Percentiles rank a stretch among this genome's conserved stretches.
Evolutionary conservation across 2,113 vertebrate genomes (phyloP).

Genomic region (Odocoileus virginianus): DNA sequence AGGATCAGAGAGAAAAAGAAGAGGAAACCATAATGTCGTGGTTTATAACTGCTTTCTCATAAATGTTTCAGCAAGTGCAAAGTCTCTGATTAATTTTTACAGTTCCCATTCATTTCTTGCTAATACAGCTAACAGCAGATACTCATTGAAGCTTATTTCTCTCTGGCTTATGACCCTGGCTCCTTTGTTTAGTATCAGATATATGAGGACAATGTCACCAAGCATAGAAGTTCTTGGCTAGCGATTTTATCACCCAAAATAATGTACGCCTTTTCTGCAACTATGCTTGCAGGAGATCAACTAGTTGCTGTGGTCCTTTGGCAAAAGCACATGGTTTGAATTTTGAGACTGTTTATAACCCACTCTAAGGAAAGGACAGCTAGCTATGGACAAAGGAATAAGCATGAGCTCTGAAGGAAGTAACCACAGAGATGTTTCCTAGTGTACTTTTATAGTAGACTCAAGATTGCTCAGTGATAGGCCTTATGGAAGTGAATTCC

Average conservation of each 20-base stretch:
- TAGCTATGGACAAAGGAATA: background rate
- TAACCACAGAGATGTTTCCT: background rate
- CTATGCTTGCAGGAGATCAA: background rate
- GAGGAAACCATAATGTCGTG: background rate
- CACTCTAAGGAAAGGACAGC: background rate
- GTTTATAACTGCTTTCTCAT: background rate
- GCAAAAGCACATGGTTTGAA: background rate
- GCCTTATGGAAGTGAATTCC: background rate
- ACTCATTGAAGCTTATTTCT: background rate
- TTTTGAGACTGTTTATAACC: background rate
- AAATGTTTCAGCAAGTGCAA: background rate
- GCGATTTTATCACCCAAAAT: background rate
- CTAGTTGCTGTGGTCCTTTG: background rate
- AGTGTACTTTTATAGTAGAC: background rate
- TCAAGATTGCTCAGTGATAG: background rate
- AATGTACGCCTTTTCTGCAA: background rate
- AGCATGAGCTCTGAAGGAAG: background rate
- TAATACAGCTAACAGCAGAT: background rate
- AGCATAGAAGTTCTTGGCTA: background rate
- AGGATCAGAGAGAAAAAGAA: background rate
- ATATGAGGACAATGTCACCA: background rate
- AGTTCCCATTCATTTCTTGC: background rate
- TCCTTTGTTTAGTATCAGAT: background rate
- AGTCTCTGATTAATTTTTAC: background rate
- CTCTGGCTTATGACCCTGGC: background rate